phyloP scores from a whole-genome alignment of 2,797 vertebrate species.

The Arnoldichthys spilopterus region DNA sequence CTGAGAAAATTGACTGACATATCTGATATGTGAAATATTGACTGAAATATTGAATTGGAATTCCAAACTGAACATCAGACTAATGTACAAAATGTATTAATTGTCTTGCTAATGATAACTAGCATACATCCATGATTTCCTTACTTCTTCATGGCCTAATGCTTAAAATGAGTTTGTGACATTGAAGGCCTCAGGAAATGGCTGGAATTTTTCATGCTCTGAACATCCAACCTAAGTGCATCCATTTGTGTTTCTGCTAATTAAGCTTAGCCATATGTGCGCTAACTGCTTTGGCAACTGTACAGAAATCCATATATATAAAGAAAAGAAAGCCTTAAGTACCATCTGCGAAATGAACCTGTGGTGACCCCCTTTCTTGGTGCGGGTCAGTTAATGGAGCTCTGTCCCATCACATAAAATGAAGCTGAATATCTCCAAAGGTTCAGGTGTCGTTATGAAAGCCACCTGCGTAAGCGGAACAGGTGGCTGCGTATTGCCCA shows the following conservation, averaged over 20 bases:
- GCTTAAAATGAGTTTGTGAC: neutral
- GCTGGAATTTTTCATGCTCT: neutral
- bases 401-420: constrained; percentile 14
- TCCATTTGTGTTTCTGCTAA: constrained; percentile 17
- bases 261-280: neutral
- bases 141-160: neutral
- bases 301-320: constrained; percentile 12
- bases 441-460: neutral
- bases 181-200: neutral
- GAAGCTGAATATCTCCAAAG: constrained; percentile 22
- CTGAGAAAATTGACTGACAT: too few species aligned
- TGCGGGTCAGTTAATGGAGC: constrained; percentile 43
- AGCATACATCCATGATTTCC: neutral
- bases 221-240: neutral
- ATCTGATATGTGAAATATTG: too few species aligned
- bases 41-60: neutral
- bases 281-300: constrained; percentile 33
- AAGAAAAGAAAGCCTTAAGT: constrained; percentile 2
- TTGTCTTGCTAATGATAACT: neutral
- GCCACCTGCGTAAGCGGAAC: neutral
- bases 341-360: constrained; percentile 22
- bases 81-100: neutral
- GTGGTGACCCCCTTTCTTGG: neutral
- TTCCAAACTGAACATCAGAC: neutral
- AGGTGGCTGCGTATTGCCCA: neutral